These are phyloP conservation scores for Agrilus planipennis DNA, from an alignment of 1,140 invertebrate genomes.

Conservation along the genomic window DNA sequence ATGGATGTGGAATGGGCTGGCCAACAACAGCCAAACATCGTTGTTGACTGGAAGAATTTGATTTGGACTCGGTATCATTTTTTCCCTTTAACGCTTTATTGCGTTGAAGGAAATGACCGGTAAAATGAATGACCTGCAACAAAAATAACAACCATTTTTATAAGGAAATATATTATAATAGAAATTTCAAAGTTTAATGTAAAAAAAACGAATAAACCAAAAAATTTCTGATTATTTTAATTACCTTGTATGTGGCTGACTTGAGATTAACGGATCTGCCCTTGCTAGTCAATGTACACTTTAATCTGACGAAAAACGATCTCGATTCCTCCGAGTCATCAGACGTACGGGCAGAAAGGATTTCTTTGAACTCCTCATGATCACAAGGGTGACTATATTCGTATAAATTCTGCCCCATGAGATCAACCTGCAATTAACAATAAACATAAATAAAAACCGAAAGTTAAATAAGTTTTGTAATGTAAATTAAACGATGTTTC, in stretches of 20 bases:
- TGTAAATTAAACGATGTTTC: too few species aligned
- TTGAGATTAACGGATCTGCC: slow-evolving; percentile 86
- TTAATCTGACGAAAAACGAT: slow-evolving; percentile 69
- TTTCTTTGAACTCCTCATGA: slow-evolving; percentile 80
- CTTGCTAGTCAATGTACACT: slow-evolving; percentile 83
- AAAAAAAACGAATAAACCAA: not conserved
- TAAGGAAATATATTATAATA: slow-evolving; percentile 1
- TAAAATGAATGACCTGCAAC: slow-evolving; percentile 76
- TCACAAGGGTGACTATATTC: slow-evolving; percentile 92
- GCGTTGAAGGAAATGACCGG: slow-evolving; percentile 55
- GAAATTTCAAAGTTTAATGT: not conserved
- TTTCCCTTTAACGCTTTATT: too few species aligned
- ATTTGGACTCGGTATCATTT: slow-evolving; percentile 28
- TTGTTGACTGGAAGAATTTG: slow-evolving; percentile 25
- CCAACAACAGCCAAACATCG: slow-evolving; percentile 65
- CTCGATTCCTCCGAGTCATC: slow-evolving; percentile 28
- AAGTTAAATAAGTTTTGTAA: too few species aligned
- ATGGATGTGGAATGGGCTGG: slow-evolving; percentile 82
- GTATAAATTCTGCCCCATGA: slow-evolving; percentile 84
- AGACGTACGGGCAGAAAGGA: slow-evolving; percentile 48
- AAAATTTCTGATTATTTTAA: slow-evolving; percentile 2
- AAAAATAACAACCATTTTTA: not conserved
- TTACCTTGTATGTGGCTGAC: slow-evolving; percentile 86
- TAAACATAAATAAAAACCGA: too few species aligned
- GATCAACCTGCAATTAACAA: slow-evolving; percentile 66